Evolutionary conservation across 1,140 invertebrate genomes (phyloP).

Genomic region (Drosophila repleta): DNA sequence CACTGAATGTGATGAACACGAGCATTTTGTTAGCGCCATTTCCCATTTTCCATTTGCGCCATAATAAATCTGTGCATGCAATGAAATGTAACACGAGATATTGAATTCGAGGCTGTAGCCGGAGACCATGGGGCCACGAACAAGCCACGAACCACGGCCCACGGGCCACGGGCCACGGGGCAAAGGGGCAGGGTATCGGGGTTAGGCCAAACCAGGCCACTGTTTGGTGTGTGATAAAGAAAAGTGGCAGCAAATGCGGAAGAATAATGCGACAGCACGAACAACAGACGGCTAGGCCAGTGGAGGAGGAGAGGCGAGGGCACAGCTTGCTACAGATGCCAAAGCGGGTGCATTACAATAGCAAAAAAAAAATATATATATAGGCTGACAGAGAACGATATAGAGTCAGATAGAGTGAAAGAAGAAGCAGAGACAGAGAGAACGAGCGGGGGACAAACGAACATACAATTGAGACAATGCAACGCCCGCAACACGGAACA

Average conservation of each 20-base stretch:
- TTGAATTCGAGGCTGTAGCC: slow-evolving; percentile 71
- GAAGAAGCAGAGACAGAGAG: background rate
- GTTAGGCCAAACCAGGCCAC: slow-evolving; percentile 47
- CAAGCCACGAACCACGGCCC: background rate
- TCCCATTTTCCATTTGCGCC: slow-evolving; percentile 57
- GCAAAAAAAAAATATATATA: slow-evolving; percentile 48
- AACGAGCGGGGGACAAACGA: background rate
- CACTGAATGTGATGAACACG: slow-evolving; percentile 17
- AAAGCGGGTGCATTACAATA: slow-evolving; percentile 58
- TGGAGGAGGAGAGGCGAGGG: background rate
- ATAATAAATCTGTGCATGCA: slow-evolving; percentile 81
- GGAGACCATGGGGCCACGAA: background rate
- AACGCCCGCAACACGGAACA: slow-evolving; percentile 68
- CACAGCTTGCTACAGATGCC: slow-evolving; percentile 2
- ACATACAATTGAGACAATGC: slow-evolving; percentile 62
- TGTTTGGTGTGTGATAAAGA: slow-evolving; percentile 69
- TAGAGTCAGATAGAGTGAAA: background rate
- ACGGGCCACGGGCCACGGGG: slow-evolving; percentile 10
- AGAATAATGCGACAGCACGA: slow-evolving; percentile 82
- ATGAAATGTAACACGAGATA: slow-evolving; percentile 83
- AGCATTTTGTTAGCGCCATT: slow-evolving; percentile 34
- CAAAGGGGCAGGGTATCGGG: slow-evolving; percentile 32
- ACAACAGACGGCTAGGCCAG: slow-evolving; percentile 53
- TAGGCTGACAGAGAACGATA: slow-evolving; percentile 44
- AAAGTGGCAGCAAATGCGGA: slow-evolving; percentile 81